Base-by-base conservation (phyloP, 2,797 vertebrate species). In the Holocentrus rufus region DNA sequence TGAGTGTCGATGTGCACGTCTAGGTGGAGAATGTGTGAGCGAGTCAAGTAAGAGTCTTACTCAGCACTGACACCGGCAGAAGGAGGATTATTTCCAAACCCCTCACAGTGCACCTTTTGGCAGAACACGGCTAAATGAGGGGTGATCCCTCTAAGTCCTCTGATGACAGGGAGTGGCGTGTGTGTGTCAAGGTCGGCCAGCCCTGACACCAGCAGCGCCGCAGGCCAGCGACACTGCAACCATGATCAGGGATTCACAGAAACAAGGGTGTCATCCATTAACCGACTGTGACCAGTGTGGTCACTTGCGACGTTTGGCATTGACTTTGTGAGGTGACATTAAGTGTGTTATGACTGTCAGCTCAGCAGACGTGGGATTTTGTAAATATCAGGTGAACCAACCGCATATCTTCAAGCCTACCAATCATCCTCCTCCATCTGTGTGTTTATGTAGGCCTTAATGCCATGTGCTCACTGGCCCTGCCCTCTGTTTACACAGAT, bases 51-150 rank as follows among this genome's bases (percentile, higher is more conserved):
- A 55, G 53, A 86, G 64, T 80, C 85, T 87, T 87, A 88, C 80
- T 82, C 83, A 89, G 85, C 82, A 72, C 87, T 87, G 88, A 90
- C 88, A 86, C 27, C 47, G 76, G 80, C 79, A 69, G 63, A 88
- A 85, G 71, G 50, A 60, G 65, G 74, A 77, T 67, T 3, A 62
- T 70, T 20, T 72, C 39, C 36, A 62, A 77, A 84, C 57, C 80
- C 74, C 54, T 80, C 52, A 42, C 27, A 56, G 50, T 17, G 42
- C 63, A 69, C 77, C n/a, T 62, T 75, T 66, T 72, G 60, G 76
- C 67, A 72, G 65, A 66, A 58, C 64, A 15, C 2, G 74, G 77
- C 71, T 83, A 61, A 85, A 77, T 30, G 18, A 60, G 58, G 31
- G 58, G 76, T 74, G 67, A 80, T 67, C 70, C 49, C 76, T 36